Base-by-base conservation (phyloP, 2,888 invertebrate genomes). In the Agriopis aurantiaria region DNA sequence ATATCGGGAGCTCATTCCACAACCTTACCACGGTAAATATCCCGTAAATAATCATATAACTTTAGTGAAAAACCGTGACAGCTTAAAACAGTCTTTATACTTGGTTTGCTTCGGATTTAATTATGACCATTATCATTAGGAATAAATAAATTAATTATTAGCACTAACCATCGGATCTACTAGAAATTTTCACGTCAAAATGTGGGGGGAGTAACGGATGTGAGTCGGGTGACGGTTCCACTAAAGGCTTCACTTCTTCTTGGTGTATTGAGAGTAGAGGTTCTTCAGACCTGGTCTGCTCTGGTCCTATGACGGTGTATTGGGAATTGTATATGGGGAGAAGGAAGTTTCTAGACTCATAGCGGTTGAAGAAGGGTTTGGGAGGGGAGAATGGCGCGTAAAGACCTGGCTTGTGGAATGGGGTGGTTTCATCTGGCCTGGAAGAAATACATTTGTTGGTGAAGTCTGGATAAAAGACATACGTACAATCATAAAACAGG, bases 301-400 rank as follows among this genome's bases (percentile, higher is more conserved):
- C 83, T 0, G 93, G 93, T 57, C 85, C 85, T 5, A 94, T 84
- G 69, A 93, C 88, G 0, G 91, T 91, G 82, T 93, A 92, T 46
- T 93, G 84, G 0, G 87, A 78, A 64, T 88, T 84, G 52, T 88
- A 87, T n/a, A 91, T 69, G 0, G 93, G 93, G 0, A 92, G 85
- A 0, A 94, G 87, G 41, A 91, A 87, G 76, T 86, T 91, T 23
- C 80, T 78, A 4, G 86, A 82, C 33, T 85, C 80, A 66, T 85
- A 84, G 41, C 83, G 80, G 57, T 78, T 79, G 64, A 80, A 76
- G 49, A 81, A 80, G 0, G 91, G 88, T 64, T 88, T 92, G 0
- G 94, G 95, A 0, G 95, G 95, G 0, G 85, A 80, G 10, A 83
- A 81, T 0, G 96, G 96, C 0, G 95, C 95, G 83, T 91, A 96